phyloP scores from a whole-genome alignment of 2,797 vertebrate genomes.

The Clamator glandarius region DNA sequence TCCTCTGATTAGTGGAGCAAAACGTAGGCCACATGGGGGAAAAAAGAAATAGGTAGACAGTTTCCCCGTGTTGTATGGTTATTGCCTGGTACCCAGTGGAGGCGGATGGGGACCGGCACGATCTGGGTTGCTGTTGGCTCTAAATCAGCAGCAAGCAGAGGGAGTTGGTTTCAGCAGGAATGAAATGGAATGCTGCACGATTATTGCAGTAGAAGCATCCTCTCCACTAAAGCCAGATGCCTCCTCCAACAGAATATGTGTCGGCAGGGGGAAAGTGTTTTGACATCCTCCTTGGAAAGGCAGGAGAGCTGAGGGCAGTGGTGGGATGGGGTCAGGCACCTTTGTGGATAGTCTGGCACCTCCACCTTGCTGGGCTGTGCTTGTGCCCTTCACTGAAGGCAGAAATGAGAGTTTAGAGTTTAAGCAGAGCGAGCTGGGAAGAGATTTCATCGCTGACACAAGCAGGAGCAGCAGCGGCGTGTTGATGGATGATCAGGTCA shows the following conservation, averaged over 20 bases:
- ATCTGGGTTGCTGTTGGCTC: background rate
- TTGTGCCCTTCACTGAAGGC: accelerated
- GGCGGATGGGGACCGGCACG: background rate
- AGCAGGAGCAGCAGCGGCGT: accelerated
- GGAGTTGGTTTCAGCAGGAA: background rate
- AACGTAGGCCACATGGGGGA: accelerated
- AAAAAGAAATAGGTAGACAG: background rate
- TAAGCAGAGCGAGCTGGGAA: background rate
- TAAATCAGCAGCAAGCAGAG: background rate
- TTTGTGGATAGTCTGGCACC: background rate
- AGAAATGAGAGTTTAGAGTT: background rate
- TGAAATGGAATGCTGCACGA: background rate
- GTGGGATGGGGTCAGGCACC: background rate
- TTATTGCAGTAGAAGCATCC: background rate
- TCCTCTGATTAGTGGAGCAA: background rate
- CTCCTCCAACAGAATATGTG: accelerated
- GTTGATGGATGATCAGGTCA: background rate
- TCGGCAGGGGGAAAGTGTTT: background rate
- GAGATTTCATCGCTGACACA: accelerated
- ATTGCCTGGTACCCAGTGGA: background rate
- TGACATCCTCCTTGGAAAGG: accelerated
- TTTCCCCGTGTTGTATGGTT: background rate
- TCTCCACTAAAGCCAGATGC: background rate
- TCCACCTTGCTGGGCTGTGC: accelerated
- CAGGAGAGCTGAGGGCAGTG: background rate